Conservation (phyloP, 2,113 vertebrate species). For the Actinemys pallida region DNA sequence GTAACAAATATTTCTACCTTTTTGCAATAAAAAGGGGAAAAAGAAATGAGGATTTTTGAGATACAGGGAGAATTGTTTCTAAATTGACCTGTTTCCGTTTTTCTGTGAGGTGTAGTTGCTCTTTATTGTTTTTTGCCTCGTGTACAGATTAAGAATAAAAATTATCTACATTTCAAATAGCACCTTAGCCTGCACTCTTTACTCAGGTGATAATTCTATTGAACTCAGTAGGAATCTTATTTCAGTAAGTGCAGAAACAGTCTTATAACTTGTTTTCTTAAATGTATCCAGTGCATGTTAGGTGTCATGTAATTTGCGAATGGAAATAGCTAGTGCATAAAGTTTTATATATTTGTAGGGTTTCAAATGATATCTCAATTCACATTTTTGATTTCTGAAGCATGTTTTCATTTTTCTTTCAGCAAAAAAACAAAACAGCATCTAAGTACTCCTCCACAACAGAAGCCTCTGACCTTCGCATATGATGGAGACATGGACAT, state of each 20-base stretch:
- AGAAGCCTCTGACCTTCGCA: slow-evolving; percentile 95
- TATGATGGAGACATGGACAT: slow-evolving; percentile 97
- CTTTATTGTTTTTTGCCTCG: slow-evolving; percentile 19
- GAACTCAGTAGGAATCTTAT: neutral
- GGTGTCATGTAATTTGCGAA: neutral
- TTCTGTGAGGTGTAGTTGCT: neutral
- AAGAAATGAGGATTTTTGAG: slow-evolving; percentile 10
- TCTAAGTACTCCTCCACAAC: slow-evolving; percentile 88
- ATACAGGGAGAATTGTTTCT: neutral
- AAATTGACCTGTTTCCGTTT: slow-evolving; percentile 11
- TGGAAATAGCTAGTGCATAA: neutral
- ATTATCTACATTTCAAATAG: neutral
- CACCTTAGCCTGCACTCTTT: neutral
- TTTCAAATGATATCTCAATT: neutral
- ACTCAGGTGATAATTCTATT: neutral
- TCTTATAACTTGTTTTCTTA: neutral
- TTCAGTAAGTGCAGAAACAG: neutral
- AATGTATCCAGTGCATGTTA: neutral
- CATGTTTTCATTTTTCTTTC: slow-evolving; percentile 70
- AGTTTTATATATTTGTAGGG: neutral
- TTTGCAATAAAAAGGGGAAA: neutral
- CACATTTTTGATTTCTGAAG: slow-evolving; percentile 13
- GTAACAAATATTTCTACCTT: slow-evolving; percentile 26
- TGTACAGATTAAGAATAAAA: slow-evolving; percentile 20
- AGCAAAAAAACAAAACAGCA: slow-evolving; percentile 89